Percentiles rank a stretch among this genome's conserved stretches.
phyloP scores from a whole-genome alignment of 2,797 vertebrate species.

The Loriculus beryllinus region DNA sequence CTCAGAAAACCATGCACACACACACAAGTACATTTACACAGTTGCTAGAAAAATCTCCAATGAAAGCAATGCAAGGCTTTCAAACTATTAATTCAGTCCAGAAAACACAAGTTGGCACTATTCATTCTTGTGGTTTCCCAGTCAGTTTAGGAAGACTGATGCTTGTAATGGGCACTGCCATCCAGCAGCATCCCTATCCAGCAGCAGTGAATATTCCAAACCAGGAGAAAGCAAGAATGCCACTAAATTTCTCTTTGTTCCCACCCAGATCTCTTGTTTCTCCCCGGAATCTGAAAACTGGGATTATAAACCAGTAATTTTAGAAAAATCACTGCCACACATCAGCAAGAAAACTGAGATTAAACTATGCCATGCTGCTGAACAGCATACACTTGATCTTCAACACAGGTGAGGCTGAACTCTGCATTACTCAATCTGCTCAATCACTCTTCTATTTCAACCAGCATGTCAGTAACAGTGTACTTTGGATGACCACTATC shows the following conservation, averaged over 20 bases:
- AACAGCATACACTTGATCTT: neutral
- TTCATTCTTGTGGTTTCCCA: neutral
- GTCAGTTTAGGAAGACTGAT: fast-evolving
- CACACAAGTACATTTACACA: neutral
- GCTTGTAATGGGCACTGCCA: neutral
- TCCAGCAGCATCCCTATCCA: neutral
- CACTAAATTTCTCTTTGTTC: no score
- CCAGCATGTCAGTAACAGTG: fast-evolving
- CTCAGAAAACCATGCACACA: fast-evolving
- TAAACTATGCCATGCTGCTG: fast-evolving
- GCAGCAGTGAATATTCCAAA: neutral
- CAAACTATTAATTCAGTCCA: neutral
- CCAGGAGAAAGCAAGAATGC: neutral
- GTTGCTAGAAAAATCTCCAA: neutral
- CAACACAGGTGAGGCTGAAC: neutral
- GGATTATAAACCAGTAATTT: fast-evolving
- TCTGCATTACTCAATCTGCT: fast-evolving
- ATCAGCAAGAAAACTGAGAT: fast-evolving
- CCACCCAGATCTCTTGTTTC: neutral
- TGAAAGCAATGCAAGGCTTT: neutral
- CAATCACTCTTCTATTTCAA: fast-evolving
- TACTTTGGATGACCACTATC: fast-evolving
- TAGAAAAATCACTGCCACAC: fast-evolving
- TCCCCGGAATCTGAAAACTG: neutral
- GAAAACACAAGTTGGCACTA: neutral